These are phyloP conservation scores for Mus spretus DNA, from an alignment of 2,797 vertebrate species.

Conservation along the genomic window DNA sequence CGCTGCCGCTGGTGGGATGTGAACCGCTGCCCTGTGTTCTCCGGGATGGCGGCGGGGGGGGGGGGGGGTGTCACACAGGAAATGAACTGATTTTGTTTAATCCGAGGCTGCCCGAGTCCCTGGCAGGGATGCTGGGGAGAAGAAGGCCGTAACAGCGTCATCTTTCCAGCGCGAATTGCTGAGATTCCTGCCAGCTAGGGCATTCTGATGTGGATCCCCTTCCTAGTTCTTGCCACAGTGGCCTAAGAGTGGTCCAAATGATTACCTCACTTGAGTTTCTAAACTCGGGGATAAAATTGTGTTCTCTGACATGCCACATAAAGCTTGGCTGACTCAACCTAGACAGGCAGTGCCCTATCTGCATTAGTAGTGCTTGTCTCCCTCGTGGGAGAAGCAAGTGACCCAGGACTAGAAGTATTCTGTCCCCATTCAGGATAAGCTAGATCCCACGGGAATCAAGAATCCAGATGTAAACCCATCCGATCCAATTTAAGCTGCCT, in stretches of 20 bases:
- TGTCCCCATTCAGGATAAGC: too few relatives aligned
- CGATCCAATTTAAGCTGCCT: background rate
- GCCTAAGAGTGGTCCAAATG: background rate
- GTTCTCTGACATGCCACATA: background rate
- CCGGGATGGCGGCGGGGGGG: too few relatives aligned
- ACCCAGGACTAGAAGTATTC: background rate
- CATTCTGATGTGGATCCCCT: background rate
- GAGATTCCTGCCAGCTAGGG: background rate
- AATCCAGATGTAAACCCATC: background rate
- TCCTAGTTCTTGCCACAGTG: background rate
- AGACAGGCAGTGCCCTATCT: background rate
- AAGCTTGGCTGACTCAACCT: background rate
- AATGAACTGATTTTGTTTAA: background rate
- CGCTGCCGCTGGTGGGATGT: fast-evolving
- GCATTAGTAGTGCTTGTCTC: background rate
- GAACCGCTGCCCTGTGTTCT: background rate
- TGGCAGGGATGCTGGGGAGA: background rate
- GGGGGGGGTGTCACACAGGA: background rate
- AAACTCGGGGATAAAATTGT: background rate
- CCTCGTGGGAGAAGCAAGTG: background rate
- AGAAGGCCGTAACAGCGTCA: background rate
- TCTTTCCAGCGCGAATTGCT: background rate
- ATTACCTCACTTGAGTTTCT: background rate
- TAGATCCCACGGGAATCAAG: background rate
- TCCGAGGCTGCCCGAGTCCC: too few relatives aligned